phyloP scores from a whole-genome alignment of 2,888 invertebrate genomes.

The Tetragonisca angustula region DNA sequence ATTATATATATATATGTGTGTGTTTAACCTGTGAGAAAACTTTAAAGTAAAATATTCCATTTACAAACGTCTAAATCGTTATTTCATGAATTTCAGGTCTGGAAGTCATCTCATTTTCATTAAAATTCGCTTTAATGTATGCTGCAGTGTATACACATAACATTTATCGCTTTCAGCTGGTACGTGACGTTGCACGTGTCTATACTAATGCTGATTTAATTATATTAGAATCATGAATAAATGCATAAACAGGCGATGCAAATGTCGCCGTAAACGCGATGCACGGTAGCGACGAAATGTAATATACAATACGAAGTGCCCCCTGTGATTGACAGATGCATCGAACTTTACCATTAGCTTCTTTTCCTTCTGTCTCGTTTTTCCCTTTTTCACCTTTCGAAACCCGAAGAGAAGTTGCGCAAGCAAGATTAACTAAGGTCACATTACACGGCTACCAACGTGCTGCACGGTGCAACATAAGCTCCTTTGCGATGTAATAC shows the following conservation, averaged over 20 bases:
- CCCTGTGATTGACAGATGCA: neutral
- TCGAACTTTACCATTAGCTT: neutral
- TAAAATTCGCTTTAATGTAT: no score
- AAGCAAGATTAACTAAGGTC: slow-evolving; percentile 51
- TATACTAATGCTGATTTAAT: no score
- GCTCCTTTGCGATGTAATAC: slow-evolving; percentile 56
- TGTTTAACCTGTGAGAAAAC: no score
- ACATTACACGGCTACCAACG: slow-evolving; percentile 43
- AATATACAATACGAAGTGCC: neutral
- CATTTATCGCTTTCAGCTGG: no score
- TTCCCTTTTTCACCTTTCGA: neutral
- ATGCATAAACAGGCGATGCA: neutral
- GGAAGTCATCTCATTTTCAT: no score
- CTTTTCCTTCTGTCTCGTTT: no score
- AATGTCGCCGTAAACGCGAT: neutral
- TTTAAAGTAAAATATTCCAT: no score
- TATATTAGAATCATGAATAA: neutral
- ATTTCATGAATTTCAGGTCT: no score
- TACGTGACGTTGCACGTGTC: no score
- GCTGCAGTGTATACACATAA: no score
- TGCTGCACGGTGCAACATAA: slow-evolving; percentile 34
- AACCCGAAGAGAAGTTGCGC: slow-evolving; percentile 33
- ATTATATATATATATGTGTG: no score
- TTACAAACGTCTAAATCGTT: no score
- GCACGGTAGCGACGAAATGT: neutral